Evolutionary conservation across 2,797 vertebrate genomes (phyloP).

Genomic region (Phataginus tricuspis): DNA sequence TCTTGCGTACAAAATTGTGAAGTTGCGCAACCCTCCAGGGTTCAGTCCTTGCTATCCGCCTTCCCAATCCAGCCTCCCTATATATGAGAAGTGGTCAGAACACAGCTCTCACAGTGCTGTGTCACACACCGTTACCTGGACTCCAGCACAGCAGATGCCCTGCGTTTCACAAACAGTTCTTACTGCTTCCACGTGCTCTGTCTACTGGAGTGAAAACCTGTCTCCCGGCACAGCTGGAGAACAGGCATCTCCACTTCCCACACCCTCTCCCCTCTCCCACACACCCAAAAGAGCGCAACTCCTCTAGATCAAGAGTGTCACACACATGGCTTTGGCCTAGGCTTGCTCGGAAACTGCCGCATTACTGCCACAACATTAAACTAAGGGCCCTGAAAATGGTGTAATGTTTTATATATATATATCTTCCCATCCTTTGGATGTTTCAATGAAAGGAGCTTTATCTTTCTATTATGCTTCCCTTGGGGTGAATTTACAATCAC

Average conservation of each 20-base stretch:
- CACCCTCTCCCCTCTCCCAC: background rate
- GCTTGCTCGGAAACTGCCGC: background rate
- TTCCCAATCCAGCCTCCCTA: background rate
- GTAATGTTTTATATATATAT: background rate
- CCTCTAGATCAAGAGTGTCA: background rate
- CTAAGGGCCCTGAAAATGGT: background rate
- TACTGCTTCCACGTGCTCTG: background rate
- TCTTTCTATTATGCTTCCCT: background rate
- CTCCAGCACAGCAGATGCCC: background rate
- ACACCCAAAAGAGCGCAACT: background rate
- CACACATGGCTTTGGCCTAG: accelerated
- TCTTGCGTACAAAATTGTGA: background rate
- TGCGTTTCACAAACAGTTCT: background rate
- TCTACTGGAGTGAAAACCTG: background rate
- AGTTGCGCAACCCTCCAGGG: background rate
- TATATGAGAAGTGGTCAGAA: background rate
- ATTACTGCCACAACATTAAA: background rate
- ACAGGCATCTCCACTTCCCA: background rate
- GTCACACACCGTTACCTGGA: background rate
- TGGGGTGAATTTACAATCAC: background rate
- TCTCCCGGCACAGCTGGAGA: background rate
- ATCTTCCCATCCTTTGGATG: background rate
- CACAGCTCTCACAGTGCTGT: background rate
- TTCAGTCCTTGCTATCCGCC: background rate
- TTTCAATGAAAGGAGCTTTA: background rate